phyloP scores from a whole-genome alignment of 2,797 vertebrate species.

The Tapera naevia region DNA sequence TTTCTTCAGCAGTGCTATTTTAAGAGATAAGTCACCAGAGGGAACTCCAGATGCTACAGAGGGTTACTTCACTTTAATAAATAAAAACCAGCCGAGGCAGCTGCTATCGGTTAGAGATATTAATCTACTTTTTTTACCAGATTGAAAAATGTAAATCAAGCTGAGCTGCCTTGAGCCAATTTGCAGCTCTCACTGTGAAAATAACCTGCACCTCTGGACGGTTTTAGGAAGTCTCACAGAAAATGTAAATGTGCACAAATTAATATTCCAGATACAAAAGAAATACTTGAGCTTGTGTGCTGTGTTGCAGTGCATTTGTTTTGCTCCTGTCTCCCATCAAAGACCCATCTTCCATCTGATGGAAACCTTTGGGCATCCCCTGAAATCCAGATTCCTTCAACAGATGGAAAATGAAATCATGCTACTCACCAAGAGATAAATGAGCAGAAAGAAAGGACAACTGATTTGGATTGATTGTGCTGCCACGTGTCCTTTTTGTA shows the following conservation, averaged over 20 bases:
- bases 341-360: not conserved
- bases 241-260: conserved; percentile 54
- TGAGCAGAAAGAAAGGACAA: not conserved
- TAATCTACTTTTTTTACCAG: conserved; percentile 50
- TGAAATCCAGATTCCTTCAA: not conserved
- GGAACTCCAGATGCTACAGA: not conserved
- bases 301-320: not conserved
- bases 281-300: not conserved
- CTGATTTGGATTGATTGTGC: not conserved
- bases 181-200: conserved; percentile 69
- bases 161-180: conserved; percentile 56
- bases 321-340: not conserved
- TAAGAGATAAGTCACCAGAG: conserved; percentile 1
- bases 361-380: not conserved
- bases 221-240: conserved; percentile 47
- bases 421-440: not conserved
- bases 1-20: not conserved
- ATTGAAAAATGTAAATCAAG: conserved; percentile 72
- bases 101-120: conserved; percentile 52
- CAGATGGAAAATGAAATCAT: not conserved
- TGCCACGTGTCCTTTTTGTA: not conserved
- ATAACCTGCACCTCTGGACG: conserved; percentile 63
- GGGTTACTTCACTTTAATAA: conserved; percentile 53
- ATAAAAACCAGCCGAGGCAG: conserved; percentile 38
- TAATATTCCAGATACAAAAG: conserved; percentile 60